These are phyloP conservation scores for Labeo calbasu DNA, from an alignment of 2,797 vertebrate species.

Conservation along the genomic window DNA sequence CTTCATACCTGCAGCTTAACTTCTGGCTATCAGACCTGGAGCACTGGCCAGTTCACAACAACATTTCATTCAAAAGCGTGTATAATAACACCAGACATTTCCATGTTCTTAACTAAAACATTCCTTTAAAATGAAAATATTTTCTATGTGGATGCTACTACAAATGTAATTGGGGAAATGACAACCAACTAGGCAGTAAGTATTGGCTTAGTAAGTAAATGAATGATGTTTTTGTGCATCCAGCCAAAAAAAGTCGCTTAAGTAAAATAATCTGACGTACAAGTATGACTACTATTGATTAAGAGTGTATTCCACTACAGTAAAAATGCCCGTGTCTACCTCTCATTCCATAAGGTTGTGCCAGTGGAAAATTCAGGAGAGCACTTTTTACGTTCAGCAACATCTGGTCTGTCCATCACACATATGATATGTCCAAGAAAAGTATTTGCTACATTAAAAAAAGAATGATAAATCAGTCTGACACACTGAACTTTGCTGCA, in stretches of 20 bases:
- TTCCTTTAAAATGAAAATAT: not conserved
- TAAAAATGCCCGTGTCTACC: conserved; percentile 10
- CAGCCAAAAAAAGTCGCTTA: not conserved
- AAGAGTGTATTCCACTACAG: not conserved
- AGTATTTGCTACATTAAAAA: conserved; percentile 30
- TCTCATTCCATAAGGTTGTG: conserved; percentile 16
- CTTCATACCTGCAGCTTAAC: not conserved
- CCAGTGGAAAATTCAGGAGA: conserved; percentile 38
- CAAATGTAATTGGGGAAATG: not conserved
- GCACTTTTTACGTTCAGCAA: not conserved
- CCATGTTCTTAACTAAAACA: not conserved
- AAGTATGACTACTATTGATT: conserved; percentile 10
- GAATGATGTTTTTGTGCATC: not conserved
- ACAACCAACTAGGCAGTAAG: not conserved
- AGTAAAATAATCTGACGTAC: not conserved
- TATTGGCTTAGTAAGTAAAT: not conserved
- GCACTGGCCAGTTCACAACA: not conserved
- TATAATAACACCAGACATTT: not conserved
- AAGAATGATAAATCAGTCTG: conserved; percentile 1
- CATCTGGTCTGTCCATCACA: conserved; percentile 30
- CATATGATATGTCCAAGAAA: conserved; percentile 6
- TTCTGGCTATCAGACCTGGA: not conserved
- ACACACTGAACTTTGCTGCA: not conserved
- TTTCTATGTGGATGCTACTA: not conserved
- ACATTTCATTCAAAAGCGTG: not conserved